phyloP scores from a whole-genome alignment of 2,797 vertebrate species.

The Tauraco hartlaubi region DNA sequence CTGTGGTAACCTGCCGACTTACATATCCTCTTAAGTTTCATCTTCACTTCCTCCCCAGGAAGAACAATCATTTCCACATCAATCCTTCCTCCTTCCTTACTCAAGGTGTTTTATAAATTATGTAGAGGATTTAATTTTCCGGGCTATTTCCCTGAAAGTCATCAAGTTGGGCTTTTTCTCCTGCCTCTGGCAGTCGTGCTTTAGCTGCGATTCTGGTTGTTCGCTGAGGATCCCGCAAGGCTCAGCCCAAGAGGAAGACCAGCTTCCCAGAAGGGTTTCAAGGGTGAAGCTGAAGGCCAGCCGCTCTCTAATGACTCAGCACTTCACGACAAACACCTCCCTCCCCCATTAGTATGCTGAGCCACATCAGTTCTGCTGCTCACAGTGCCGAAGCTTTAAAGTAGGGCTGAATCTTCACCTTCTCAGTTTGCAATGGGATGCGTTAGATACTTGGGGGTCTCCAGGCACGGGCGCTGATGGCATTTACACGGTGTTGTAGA shows the following conservation, averaged over 20 bases:
- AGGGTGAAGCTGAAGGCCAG: neutral
- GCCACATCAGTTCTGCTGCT: constrained; percentile 2
- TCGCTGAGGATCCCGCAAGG: neutral
- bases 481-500: neutral
- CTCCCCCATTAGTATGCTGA: constrained; percentile 25
- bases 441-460: neutral
- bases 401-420: neutral
- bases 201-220: accelerated
- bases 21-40: neutral
- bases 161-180: neutral
- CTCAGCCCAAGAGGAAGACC: neutral
- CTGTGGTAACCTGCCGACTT: accelerated
- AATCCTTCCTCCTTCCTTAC: neutral
- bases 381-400: neutral
- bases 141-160: neutral
- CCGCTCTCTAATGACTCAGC: neutral
- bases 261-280: neutral
- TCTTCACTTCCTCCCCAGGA: neutral
- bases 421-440: neutral
- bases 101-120: neutral
- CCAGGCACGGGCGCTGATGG: neutral
- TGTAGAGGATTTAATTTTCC: neutral
- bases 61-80: neutral
- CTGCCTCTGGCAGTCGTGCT: neutral
- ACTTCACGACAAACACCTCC: neutral